These are phyloP conservation scores for Drosophila emarginata DNA, from an alignment of 2,888 invertebrate species.

Conservation along the genomic window DNA sequence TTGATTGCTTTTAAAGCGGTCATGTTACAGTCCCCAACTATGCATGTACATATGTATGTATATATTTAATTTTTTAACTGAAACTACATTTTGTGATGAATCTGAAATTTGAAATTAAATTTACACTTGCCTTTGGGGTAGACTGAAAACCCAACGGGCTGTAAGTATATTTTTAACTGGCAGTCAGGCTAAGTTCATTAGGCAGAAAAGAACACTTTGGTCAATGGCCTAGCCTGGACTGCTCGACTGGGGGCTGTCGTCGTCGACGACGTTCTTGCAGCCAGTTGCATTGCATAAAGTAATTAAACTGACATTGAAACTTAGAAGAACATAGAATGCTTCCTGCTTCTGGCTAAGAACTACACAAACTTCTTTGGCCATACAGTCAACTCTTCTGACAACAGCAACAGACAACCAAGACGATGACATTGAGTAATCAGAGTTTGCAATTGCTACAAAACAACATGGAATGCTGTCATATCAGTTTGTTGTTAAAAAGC, in stretches of 20 bases:
- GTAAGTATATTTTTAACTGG: slow-evolving; percentile 43
- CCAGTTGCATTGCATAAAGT: slow-evolving; percentile 69
- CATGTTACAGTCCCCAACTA: neutral
- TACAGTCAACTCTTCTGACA: slow-evolving; percentile 13
- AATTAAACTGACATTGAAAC: slow-evolving; percentile 77
- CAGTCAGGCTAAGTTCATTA: slow-evolving; percentile 51
- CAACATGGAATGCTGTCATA: slow-evolving; percentile 73
- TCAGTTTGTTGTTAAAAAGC: slow-evolving; percentile 53
- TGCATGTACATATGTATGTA: neutral
- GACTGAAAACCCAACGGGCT: slow-evolving; percentile 28
- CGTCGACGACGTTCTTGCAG: slow-evolving; percentile 40
- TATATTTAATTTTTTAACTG: neutral
- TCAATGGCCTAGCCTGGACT: slow-evolving; percentile 58
- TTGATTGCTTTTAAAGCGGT: slow-evolving; percentile 62
- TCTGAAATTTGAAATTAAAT: slow-evolving; percentile 28
- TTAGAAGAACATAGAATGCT: slow-evolving; percentile 76
- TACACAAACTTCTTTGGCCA: slow-evolving; percentile 17
- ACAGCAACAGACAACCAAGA: slow-evolving; percentile 49
- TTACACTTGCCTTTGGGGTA: slow-evolving; percentile 17
- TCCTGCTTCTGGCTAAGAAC: slow-evolving; percentile 72
- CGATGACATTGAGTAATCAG: slow-evolving; percentile 77
- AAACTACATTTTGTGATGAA: neutral
- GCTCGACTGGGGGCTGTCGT: slow-evolving; percentile 6
- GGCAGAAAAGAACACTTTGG: slow-evolving; percentile 57
- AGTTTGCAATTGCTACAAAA: slow-evolving; percentile 66